A percentile compares a stretch with the other conserved stretches of the same genome.
These are phyloP conservation scores for Drosophila bifasciata DNA, from an alignment of 1,140 invertebrate species.

Conservation along the genomic window DNA sequence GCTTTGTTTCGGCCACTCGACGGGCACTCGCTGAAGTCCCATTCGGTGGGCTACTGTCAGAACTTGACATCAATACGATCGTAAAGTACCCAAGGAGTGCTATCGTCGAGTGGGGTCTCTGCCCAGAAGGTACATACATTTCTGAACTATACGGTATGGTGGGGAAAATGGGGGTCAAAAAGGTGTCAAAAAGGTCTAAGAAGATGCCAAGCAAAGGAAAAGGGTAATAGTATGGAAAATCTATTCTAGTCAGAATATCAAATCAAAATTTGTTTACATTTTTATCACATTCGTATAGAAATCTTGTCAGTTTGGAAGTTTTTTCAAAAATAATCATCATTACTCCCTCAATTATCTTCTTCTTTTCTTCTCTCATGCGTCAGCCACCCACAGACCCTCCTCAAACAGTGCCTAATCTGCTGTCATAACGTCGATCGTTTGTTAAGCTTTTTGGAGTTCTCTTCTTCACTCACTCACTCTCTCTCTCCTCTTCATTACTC, in stretches of 20 bases:
- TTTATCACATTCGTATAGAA: too few species aligned
- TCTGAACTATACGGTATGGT: too few species aligned
- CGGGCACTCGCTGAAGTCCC: too few species aligned
- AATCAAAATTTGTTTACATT: too few species aligned
- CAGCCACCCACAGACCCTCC: conserved; percentile 23
- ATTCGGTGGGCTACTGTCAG: conserved; percentile 52
- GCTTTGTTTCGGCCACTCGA: not conserved
- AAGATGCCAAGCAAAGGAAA: too few species aligned
- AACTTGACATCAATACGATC: conserved; percentile 62
- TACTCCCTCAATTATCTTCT: not conserved
- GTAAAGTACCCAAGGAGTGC: conserved; percentile 20
- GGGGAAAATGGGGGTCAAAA: too few species aligned
- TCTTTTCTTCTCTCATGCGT: conserved; percentile 21
- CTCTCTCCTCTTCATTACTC: conserved; percentile 3
- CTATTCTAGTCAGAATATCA: too few species aligned
- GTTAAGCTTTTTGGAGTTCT: conserved; percentile 26
- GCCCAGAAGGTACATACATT: too few species aligned
- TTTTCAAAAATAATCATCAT: not conserved
- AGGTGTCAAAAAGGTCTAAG: too few species aligned
- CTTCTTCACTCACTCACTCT: conserved; percentile 1
- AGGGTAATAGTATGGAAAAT: too few species aligned
- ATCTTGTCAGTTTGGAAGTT: conserved; percentile 7
- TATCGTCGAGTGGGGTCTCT: conserved; percentile 37
- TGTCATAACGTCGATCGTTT: conserved; percentile 55
- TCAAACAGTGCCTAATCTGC: conserved; percentile 32